Conservation (phyloP, 2,113 vertebrate genomes). For the Trinectes maculatus region DNA sequence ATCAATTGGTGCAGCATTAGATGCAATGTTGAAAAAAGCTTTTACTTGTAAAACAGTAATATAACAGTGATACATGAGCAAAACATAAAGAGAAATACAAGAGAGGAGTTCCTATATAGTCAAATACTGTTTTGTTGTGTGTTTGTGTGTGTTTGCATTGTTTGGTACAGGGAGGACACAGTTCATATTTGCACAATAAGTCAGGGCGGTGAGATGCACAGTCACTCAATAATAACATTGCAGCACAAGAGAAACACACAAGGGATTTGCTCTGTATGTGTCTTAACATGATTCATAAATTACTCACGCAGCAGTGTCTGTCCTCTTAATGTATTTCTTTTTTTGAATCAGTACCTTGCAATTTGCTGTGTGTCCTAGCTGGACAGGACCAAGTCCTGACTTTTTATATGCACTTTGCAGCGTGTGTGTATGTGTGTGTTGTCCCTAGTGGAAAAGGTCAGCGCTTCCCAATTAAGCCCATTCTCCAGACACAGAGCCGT, state of each 20-base stretch:
- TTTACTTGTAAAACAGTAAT: too few species aligned
- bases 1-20: too few species aligned
- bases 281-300: slow-evolving; percentile 51
- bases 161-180: background rate
- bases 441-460: slow-evolving; percentile 67
- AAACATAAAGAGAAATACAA: too few species aligned
- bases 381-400: slow-evolving; percentile 11
- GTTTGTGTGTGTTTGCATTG: background rate
- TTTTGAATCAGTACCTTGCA: slow-evolving; percentile 41
- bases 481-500: slow-evolving; percentile 35
- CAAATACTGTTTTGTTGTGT: too few species aligned
- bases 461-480: slow-evolving; percentile 62
- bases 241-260: background rate
- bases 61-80: too few species aligned
- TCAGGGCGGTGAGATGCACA: background rate
- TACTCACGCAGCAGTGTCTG: slow-evolving; percentile 38
- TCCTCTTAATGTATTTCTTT: slow-evolving; percentile 60
- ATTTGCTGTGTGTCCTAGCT: slow-evolving; percentile 35
- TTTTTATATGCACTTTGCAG: slow-evolving; percentile 51
- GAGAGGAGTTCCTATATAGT: too few species aligned
- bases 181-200: slow-evolving; percentile 11
- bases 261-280: slow-evolving; percentile 35
- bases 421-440: slow-evolving; percentile 34
- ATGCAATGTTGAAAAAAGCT: too few species aligned
- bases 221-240: background rate